Percentiles rank a stretch among this genome's conserved stretches.
Evolutionary conservation across 2,113 vertebrate species (phyloP).

Genomic region (Sinocyclocheilus maitianheensis): DNA sequence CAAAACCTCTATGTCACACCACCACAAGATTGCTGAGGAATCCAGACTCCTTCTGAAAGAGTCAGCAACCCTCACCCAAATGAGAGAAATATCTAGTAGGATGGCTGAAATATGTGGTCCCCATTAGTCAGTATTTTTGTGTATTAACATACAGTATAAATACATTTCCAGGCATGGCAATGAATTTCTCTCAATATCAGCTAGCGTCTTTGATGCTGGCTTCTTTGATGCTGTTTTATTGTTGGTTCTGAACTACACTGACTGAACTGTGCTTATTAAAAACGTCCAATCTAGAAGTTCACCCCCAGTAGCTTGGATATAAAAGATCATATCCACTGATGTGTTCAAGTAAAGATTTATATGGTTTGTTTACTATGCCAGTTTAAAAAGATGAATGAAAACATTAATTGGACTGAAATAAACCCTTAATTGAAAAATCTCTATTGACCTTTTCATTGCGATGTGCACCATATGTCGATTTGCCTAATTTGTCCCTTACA

Average conservation of each 20-base stretch:
- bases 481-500: not conserved
- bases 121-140: not conserved
- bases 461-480: not conserved
- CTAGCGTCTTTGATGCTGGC: constrained; percentile 16
- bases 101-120: not conserved
- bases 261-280: constrained; percentile 16
- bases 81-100: not conserved
- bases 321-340: constrained; percentile 4
- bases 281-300: not conserved
- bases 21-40: constrained; percentile 65
- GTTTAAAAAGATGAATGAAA: not conserved
- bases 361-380: not conserved
- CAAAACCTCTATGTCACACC: constrained; percentile 64
- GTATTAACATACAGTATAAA: not conserved
- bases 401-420: not conserved
- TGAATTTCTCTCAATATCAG: not conserved
- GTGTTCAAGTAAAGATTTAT: not conserved
- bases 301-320: not conserved
- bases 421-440: constrained; percentile 8
- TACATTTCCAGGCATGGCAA: not conserved
- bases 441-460: not conserved
- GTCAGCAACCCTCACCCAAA: constrained; percentile 19
- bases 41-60: constrained; percentile 60
- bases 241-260: constrained; percentile 1
- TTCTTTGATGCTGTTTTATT: constrained; percentile 33